Evolutionary conservation across 53 echinoderm and acorn worm species (phyloP), one percentile per base, ranked within the genome.

Genomic region (Astropecten irregularis): DNA sequence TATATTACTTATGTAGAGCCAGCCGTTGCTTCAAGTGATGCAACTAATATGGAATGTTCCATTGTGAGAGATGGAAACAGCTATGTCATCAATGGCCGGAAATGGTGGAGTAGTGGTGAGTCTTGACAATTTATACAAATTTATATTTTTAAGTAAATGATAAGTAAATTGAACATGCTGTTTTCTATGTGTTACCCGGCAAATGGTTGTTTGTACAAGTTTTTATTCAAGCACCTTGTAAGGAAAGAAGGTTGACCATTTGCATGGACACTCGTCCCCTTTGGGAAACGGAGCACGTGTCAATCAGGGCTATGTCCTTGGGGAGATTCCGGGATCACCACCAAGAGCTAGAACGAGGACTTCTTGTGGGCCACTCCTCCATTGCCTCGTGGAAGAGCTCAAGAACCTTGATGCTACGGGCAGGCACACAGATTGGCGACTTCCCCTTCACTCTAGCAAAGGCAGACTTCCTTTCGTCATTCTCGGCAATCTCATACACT

Each of bases 31-130:
- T 99, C 99, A 25, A 99, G 99, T 48, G 99, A 99, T 95, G 99
- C 99, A 6, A 99, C 99, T 46, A 99, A 97, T 84, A 99, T 99
- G 94, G 85, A 99, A 63, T 92, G 92, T 83, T 77, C 90, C 55
- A 92, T 99, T 47, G 77, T 82, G 39, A 82, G 92, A 40, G 94
- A 88, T 3, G 99, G 94, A 27, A 90, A 90, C 66, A 82, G 83
- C 49, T 99, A 95, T 84, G 86, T 95, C 49, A 83, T 99, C 83
- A 99, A 99, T 81, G 99, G 99, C 36, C 65, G 82, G 33, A 99
- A 99, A 68, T 95, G 94, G 99, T 95, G 94, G 99, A 99, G 90
- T 66, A 95, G 99, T 68, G 95, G 97, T 97, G 85, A 60, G 92
- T 70, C n/a, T n/a, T n/a, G n/a, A n/a, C n/a, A n/a, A n/a, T n/a